These are phyloP conservation scores for Podilymbus podiceps DNA, from an alignment of 2,113 vertebrate species.

Conservation along the genomic window DNA sequence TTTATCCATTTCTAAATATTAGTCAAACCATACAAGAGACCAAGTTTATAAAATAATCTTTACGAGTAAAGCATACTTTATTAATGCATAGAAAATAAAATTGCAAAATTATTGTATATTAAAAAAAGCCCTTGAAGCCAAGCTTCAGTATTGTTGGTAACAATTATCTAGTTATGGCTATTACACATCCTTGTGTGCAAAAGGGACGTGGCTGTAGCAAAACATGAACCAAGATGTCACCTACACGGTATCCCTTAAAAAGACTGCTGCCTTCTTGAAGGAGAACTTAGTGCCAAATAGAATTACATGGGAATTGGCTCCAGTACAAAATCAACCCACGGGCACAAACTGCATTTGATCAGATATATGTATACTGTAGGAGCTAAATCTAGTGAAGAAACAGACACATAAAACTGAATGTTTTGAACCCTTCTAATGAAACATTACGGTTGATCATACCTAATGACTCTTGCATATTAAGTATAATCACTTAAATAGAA, in stretches of 20 bases:
- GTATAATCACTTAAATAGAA: conserved; percentile 17
- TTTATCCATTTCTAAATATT: background rate
- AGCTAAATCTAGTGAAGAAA: conserved; percentile 13
- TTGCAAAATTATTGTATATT: background rate
- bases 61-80: background rate
- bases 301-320: conserved; percentile 28
- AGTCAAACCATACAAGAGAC: background rate
- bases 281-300: background rate
- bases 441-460: conserved; percentile 13
- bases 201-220: background rate
- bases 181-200: background rate
- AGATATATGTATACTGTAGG: background rate
- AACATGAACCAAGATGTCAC: background rate
- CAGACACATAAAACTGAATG: background rate
- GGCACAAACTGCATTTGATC: conserved; percentile 38
- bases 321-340: conserved; percentile 42
- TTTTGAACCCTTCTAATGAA: conserved; percentile 24
- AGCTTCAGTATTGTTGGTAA: background rate
- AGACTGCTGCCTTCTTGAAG: background rate
- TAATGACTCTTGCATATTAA: conserved; percentile 32
- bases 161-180: background rate
- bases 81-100: background rate
- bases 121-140: background rate
- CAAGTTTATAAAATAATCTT: background rate
- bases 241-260: background rate